Conservation (phyloP, 2,888 invertebrate genomes). For the Parelbella ahira region DNA sequence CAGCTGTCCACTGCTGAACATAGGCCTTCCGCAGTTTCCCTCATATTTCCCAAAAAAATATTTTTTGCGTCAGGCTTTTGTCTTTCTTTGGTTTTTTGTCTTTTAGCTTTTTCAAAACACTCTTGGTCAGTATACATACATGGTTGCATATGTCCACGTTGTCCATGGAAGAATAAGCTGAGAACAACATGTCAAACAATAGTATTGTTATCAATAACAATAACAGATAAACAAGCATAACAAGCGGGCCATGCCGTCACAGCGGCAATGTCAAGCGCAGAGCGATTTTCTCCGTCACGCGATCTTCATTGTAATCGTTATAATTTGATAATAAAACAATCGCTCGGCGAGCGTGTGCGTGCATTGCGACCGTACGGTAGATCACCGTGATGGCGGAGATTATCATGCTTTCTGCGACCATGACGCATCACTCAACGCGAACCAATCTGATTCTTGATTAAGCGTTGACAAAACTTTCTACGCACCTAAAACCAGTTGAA, state of each 20-base stretch:
- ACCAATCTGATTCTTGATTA: neutral
- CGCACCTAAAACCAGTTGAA: too few species aligned
- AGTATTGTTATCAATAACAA: conserved; percentile 9
- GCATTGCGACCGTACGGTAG: neutral
- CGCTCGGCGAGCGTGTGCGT: neutral
- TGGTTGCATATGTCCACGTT: too few species aligned
- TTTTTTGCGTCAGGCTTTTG: too few species aligned
- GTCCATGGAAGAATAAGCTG: neutral
- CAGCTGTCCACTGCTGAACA: too few species aligned
- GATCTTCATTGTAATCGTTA: too few species aligned
- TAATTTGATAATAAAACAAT: conserved; percentile 11
- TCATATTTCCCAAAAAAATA: too few species aligned
- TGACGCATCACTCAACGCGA: neutral
- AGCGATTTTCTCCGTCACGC: conserved; percentile 11
- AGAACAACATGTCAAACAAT: neutral
- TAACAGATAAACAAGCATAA: conserved; percentile 13
- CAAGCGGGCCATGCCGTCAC: neutral
- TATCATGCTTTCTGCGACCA: neutral
- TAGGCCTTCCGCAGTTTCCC: too few species aligned
- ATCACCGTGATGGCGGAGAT: neutral
- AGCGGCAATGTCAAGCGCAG: conserved; percentile 16
- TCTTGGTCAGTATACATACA: neutral
- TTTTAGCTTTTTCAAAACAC: too few species aligned
- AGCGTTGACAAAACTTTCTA: neutral
- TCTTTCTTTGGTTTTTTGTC: too few species aligned